These are phyloP conservation scores for Odontamblyopus lacepedii DNA, from an alignment of 2,797 vertebrate species.

Conservation along the genomic window DNA sequence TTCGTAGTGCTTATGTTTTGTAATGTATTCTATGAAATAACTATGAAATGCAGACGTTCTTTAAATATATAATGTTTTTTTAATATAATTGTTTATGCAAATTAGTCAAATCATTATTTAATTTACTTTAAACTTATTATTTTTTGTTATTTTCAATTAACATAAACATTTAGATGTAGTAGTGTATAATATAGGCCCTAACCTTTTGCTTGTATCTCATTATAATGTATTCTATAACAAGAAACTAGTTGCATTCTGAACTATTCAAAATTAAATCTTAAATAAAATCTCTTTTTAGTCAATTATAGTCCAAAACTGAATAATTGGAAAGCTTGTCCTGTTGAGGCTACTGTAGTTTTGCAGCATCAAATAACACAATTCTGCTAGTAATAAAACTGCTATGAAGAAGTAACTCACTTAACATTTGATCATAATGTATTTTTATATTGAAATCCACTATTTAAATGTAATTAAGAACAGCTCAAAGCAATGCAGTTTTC, in stretches of 20 bases:
- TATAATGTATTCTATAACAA: not conserved
- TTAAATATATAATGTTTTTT: not conserved
- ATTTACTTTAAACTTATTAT: not conserved
- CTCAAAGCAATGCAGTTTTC: not conserved
- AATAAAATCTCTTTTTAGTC: not conserved
- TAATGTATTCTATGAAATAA: not conserved
- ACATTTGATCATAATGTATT: too few species aligned
- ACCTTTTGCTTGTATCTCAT: not conserved
- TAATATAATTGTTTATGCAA: not conserved
- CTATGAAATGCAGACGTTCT: not conserved
- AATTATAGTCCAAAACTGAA: not conserved
- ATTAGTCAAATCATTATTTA: too few species aligned
- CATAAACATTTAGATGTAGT: not conserved
- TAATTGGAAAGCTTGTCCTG: not conserved
- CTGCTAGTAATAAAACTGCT: not conserved
- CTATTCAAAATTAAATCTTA: too few species aligned
- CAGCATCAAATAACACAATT: not conserved
- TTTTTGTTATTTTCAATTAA: not conserved
- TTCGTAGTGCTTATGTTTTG: not conserved
- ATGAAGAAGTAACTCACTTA: not conserved
- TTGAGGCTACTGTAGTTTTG: not conserved
- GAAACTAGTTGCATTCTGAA: not conserved
- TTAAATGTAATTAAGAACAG: too few species aligned
- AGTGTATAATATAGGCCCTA: not conserved
- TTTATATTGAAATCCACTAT: too few species aligned